Conservation (phyloP, 2,113 vertebrate genomes). For the Aphyosemion australe region DNA sequence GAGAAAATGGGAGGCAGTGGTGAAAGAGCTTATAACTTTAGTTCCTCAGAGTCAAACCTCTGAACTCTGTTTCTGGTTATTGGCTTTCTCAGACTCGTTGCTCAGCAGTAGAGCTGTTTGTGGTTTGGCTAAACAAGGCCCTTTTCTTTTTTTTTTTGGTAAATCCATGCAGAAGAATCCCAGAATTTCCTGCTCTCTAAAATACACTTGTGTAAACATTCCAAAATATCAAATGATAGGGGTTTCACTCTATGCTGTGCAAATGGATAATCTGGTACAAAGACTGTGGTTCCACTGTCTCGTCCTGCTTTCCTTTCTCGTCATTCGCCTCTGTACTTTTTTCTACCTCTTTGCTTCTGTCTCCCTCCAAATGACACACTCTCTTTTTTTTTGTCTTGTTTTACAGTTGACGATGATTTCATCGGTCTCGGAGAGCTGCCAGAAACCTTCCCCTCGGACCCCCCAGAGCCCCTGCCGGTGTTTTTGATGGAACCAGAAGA, state of each 20-base stretch:
- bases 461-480: conserved; percentile 93
- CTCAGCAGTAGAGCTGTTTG: conserved; percentile 60
- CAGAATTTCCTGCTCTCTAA: conserved; percentile 67
- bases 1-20: conserved; percentile 35
- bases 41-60: conserved; percentile 65
- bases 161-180: conserved; percentile 67
- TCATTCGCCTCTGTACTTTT: no score
- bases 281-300: conserved; percentile 21
- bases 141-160: conserved; percentile 2
- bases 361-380: conserved; percentile 10
- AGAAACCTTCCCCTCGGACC: conserved; percentile 96
- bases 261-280: conserved; percentile 62
- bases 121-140: conserved; percentile 58
- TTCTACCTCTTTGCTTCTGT: background rate
- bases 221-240: conserved; percentile 74
- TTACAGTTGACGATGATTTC: conserved; percentile 91
- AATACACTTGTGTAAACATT: conserved; percentile 80
- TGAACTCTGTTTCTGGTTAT: conserved; percentile 65
- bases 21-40: conserved; percentile 62
- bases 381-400: conserved; percentile 31
- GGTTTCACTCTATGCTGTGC: conserved; percentile 61
- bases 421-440: conserved; percentile 90
- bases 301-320: conserved; percentile 12
- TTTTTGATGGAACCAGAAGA: conserved; percentile 96
- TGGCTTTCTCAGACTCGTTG: conserved; percentile 39